Base-by-base conservation (phyloP, 1,140 invertebrate genomes). In the Platorchestia sp. region DNA sequence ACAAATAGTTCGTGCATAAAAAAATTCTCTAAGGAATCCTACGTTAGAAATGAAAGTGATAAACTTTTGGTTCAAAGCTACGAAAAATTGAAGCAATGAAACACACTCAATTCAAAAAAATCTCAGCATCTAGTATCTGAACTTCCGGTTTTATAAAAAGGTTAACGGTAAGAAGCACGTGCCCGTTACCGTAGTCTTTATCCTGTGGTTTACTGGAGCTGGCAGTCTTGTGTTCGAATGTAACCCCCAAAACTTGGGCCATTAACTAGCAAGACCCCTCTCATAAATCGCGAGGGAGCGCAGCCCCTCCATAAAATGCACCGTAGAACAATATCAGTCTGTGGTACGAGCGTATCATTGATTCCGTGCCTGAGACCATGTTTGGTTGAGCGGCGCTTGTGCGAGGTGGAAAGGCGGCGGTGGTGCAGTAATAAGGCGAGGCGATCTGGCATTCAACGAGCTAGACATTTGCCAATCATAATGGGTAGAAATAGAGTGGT, bases 231-330 rank as follows among this genome's bases (percentile, higher is more conserved):
- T 27, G 91, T 93, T 93, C 91, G 45, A 93, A 44, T 93, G 41
- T 93, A 93, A 93, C 91, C 36, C 45, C 41, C 91, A 6, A 93
- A 93, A 93, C 91, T 93, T 93, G 36, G 7, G 45, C 91, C 91
- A 45, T 93, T 93, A 93, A 93, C 43, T 45, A 36, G 91, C 91
- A 47, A 93, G 91, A n/a, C 91, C 91, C 91, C 91, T n/a, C 41
- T 47, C 41, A 93, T 93, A 93, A 93, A 93, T 93, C 45, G 43
- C 91, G 45, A 93, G 91, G 91, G 91, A 47, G 45, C 6, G 45
- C 43, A 45, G 91, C 91, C 91, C 40, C 43, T 1, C 91, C 91
- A 93, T 93, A 93, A 93, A 93, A 93, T 93, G 91, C 91, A 93
- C 44, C 91, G 41, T 93, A 93, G 91, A 45, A 93, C 45, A 93